Conservation (phyloP, 2,797 vertebrate genomes). For the Galagoides demidoff region DNA sequence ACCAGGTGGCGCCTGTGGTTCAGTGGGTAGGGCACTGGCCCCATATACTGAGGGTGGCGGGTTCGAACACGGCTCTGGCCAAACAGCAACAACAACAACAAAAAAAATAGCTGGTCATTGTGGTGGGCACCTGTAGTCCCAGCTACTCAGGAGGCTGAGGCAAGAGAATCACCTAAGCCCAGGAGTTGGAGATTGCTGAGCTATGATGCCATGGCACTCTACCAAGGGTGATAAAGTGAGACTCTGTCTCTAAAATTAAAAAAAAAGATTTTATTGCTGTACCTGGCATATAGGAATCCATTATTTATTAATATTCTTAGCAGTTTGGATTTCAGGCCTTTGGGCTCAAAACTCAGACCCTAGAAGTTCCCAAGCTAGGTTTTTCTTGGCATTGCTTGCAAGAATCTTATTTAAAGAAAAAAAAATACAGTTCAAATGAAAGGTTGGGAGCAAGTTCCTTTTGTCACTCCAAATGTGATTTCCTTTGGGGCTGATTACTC, state of each 20-base stretch:
- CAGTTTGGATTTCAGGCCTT: neutral
- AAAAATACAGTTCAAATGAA: neutral
- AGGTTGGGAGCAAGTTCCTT: conserved; percentile 24
- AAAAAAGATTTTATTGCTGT: neutral
- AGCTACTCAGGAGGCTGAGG: no score
- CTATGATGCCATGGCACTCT: no score
- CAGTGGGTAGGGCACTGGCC: no score
- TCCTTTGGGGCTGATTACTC: conserved; percentile 61
- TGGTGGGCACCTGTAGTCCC: no score
- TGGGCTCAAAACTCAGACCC: neutral
- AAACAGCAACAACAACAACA: no score
- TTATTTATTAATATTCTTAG: neutral
- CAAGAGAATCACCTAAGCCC: no score
- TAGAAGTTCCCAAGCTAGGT: neutral
- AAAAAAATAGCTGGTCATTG: no score
- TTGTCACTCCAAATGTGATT: conserved; percentile 35
- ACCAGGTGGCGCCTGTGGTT: no score
- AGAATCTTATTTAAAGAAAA: neutral
- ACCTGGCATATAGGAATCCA: neutral
- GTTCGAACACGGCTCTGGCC: no score
- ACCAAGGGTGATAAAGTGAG: no score
- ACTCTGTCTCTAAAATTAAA: no score
- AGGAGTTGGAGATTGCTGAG: no score
- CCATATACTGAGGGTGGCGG: neutral
- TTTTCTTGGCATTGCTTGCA: neutral